Evolutionary conservation across 2,113 vertebrate genomes (phyloP).

Genomic region (Athene noctua): DNA sequence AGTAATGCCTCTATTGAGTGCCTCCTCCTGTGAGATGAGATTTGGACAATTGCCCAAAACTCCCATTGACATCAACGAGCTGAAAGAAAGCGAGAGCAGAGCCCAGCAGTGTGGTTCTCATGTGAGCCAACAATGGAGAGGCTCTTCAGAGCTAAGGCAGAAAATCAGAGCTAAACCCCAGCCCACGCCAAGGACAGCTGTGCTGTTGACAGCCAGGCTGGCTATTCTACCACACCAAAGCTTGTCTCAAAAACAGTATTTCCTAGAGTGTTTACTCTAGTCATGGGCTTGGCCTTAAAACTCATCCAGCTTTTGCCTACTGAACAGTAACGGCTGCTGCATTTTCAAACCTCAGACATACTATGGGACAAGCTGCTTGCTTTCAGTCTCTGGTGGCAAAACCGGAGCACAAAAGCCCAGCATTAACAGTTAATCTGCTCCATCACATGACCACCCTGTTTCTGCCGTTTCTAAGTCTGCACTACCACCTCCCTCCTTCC

Average conservation of each 20-base stretch:
- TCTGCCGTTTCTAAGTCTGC: neutral
- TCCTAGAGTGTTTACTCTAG: conserved; percentile 26
- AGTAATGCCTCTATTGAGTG: neutral
- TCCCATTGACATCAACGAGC: neutral
- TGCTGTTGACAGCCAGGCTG: conserved; percentile 32
- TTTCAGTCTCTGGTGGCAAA: neutral
- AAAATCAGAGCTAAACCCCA: conserved; percentile 44
- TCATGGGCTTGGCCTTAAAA: neutral
- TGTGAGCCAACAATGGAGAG: conserved; percentile 29
- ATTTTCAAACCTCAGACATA: neutral
- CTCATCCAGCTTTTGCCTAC: conserved; percentile 3
- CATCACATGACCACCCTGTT: neutral
- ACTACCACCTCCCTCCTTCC: neutral
- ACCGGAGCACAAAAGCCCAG: fast-evolving
- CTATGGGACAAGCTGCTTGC: neutral
- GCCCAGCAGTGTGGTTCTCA: neutral
- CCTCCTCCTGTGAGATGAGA: neutral
- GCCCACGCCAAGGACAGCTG: conserved; percentile 40
- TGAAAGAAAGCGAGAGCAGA: neutral
- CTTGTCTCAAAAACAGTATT: neutral
- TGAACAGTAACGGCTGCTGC: neutral
- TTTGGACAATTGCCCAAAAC: conserved; percentile 29
- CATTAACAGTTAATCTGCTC: neutral
- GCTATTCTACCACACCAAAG: neutral
- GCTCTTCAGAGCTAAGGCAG: conserved; percentile 28